A percentile compares a stretch with the other conserved stretches of the same genome.
phyloP scores from a whole-genome alignment of 2,888 invertebrate genomes.

The Ormyrus nitidulus region DNA sequence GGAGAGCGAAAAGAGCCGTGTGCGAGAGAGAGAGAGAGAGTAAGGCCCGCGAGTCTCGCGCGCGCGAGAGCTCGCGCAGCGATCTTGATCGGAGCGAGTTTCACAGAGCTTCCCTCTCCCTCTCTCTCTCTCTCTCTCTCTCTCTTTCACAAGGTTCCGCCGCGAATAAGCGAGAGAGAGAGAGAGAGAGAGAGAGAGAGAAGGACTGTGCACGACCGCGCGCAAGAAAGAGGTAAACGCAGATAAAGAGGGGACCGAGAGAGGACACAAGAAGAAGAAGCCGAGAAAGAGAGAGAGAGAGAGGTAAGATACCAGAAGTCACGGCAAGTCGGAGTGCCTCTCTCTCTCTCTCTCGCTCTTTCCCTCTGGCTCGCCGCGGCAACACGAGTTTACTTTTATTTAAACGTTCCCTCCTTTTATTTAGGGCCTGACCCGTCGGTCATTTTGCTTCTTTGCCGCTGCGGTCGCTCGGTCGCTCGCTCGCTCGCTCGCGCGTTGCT shows the following conservation, averaged over 20 bases:
- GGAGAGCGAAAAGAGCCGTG: not conserved
- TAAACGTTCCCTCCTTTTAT: conserved; percentile 74
- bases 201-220: not conserved
- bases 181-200: conserved; percentile 3
- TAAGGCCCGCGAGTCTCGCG: conserved; percentile 38
- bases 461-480: conserved; percentile 48
- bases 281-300: conserved; percentile 1
- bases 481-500: conserved; percentile 48
- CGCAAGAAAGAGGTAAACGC: conserved; percentile 44
- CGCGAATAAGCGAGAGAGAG: not conserved
- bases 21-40: conserved; percentile 13
- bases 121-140: conserved; percentile 18
- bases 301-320: conserved; percentile 37
- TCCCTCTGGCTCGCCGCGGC: conserved; percentile 57
- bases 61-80: conserved; percentile 29
- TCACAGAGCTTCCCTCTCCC: conserved; percentile 23
- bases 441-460: conserved; percentile 67
- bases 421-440: conserved; percentile 73
- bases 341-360: conserved; percentile 29
- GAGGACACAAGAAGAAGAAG: conserved; percentile 20
- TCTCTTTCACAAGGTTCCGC: conserved; percentile 31
- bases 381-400: conserved; percentile 75
- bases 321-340: conserved; percentile 13
- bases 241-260: conserved; percentile 39
- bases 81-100: conserved; percentile 56